Evolutionary conservation across 2,888 invertebrate genomes (phyloP), one percentile per base, ranked within the genome.

Genomic region (Napeogenes sylphis): DNA sequence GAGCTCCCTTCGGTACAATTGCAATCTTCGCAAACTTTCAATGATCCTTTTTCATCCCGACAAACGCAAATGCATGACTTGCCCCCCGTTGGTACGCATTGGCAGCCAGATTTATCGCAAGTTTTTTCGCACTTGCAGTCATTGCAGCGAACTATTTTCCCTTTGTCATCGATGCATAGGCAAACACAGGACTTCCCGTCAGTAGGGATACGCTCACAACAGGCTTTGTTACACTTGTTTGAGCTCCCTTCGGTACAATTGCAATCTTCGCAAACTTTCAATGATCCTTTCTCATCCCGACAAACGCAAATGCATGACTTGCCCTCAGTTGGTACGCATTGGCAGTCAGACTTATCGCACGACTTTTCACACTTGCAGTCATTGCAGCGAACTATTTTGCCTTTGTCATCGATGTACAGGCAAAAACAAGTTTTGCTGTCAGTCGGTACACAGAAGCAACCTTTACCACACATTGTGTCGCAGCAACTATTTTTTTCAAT

Each of bases 371-470:
- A 78, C 42, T 73, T 72, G 61, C 77, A 76, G 47, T 75, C 73
- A 21, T 72, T 64, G 53, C 78, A 78, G 13, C 64, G 58, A 0
- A 65, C 61, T 14, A 76, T 70, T 2, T 71, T 69, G 0, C 73
- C 74, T 4, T 67, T 65, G n/a, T 70, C 67, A 57, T 75, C 74
- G 8, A 68, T 46, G 30, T 73, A 70, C 2, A 76, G 45, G 42
- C 79, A 79, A 14, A 78, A n/a, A n/a, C n/a, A 32, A 51, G 30
- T 8, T 59, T 35, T 3, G 8, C 38, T 8, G 4, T 12, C 55
- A n/a, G 58, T 62, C 0, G 71, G 64, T 5, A 78, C 59, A 58
- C 79, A 80, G 2, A 70, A 59, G 55, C 79, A 79, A 32, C 69
- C 33, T 14, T 68, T 62, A 51, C 14, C 14, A 45, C 65, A 63